Base-by-base conservation (phyloP, 2,113 vertebrate species). In the Saguinus imperator region DNA sequence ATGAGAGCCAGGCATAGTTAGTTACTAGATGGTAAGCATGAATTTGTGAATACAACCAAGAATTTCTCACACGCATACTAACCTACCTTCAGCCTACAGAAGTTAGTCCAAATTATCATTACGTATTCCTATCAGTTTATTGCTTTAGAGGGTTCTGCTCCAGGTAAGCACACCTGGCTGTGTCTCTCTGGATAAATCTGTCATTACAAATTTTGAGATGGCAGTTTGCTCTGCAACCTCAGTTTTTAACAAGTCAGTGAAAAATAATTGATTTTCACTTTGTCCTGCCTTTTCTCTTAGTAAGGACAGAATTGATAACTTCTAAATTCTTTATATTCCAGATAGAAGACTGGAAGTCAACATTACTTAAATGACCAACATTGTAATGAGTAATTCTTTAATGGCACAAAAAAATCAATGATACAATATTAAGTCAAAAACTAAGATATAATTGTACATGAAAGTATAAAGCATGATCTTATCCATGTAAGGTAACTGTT, bases 331-430 rank as follows among this genome's bases (percentile, higher is more conserved):
- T 64, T 79, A 58, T 2, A 29, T 52, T n/a, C 3, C 13, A 76
- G 6, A 17, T 21, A 21, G 29, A 13, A 72, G n/a, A 66, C 8
- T 25, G 17, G 23, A 32, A 70, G 1, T 55, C 48, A 64, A 35
- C 18, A 79, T 57, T 64, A 73, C 50, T 70, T 83, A 79, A 73
- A 52, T 37, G 45, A 21, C 58, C 80, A 80, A 37, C 23, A 32
- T 2, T 64, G 61, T 64, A 66, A 50, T 92, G 10, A 57, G 1
- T 12, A 37, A 37, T 29, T 40, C 43, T 86, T 92, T 52, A 45
- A 77, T 84, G 37, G 80, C 27, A 72, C 37, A 12, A 93, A 92
- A 43, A 87, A 87, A 82, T n/a, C 2, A 45, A 40, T 29, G 81
- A 4, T 92, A 40, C 25, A 72, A 58, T 73, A 8, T 35, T 81